These are phyloP conservation scores for Holothuria glaberrima DNA, from an alignment of 35 echinoderm and acorn worm genomes.

Conservation along the genomic window DNA sequence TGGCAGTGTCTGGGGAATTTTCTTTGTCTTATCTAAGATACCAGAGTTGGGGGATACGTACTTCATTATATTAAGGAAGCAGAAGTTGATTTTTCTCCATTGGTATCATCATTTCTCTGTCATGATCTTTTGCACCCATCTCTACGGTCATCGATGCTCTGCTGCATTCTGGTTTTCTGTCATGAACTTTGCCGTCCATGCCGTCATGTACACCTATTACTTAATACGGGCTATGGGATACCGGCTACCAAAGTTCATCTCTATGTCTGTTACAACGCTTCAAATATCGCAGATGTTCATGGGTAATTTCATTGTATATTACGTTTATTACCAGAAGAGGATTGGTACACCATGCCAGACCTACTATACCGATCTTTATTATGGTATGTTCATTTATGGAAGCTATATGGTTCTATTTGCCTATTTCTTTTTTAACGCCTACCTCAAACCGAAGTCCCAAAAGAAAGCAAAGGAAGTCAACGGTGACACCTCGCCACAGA, in stretches of 20 bases:
- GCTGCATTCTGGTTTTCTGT: conserved; percentile 75
- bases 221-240: conserved; percentile 70
- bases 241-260: conserved; percentile 58
- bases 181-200: conserved; percentile 93
- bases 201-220: conserved; percentile 95
- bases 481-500: neutral
- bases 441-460: conserved; percentile 47
- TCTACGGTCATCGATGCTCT: conserved; percentile 67
- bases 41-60: conserved; percentile 86
- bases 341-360: conserved; percentile 55
- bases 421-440: conserved; percentile 85
- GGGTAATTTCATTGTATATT: conserved; percentile 73
- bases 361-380: conserved; percentile 48
- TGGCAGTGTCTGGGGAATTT: conserved; percentile 70
- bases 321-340: conserved; percentile 38
- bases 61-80: conserved; percentile 92
- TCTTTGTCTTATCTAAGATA: conserved; percentile 87
- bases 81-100: conserved; percentile 94
- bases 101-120: conserved; percentile 93
- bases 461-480: neutral
- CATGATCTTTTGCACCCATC: conserved; percentile 73
- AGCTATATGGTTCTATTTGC: conserved; percentile 94
- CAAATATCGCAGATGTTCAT: conserved; percentile 93
- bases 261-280: conserved; percentile 82
- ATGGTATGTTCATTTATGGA: conserved; percentile 72